Conservation (phyloP, 2,888 invertebrate genomes). For the Dryomyza anilis region DNA sequence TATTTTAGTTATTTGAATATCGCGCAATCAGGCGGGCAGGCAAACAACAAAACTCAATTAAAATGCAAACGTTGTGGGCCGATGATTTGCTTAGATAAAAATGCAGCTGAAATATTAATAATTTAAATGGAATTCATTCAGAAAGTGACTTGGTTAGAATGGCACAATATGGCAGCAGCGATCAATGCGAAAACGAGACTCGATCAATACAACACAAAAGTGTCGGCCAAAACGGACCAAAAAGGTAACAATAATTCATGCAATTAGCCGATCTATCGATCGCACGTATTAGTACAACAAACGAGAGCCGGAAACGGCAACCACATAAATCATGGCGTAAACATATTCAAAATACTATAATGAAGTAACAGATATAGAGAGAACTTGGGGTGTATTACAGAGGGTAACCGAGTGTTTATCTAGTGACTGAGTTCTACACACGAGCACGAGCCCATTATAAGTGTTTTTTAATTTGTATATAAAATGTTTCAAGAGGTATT, state of each 20-base stretch:
- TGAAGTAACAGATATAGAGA: neutral
- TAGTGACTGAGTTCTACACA: too few relatives aligned
- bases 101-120: too few relatives aligned
- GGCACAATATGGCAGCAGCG: too few relatives aligned
- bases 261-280: slow-evolving; percentile 34
- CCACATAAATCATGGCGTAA: neutral
- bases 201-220: too few relatives aligned
- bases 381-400: neutral
- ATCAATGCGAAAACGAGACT: too few relatives aligned
- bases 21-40: neutral
- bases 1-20: neutral
- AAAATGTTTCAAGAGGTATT: neutral
- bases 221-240: slow-evolving; percentile 5
- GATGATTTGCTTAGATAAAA: neutral
- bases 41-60: too few relatives aligned
- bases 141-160: too few relatives aligned
- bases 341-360: neutral
- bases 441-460: neutral
- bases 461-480: slow-evolving; percentile 5
- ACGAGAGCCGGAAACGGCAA: slow-evolving; percentile 33
- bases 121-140: too few relatives aligned
- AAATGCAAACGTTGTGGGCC: neutral
- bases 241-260: slow-evolving; percentile 25
- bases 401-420: neutral
- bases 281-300: too few relatives aligned